Evolutionary conservation across 2,888 invertebrate genomes (phyloP).

Genomic region (Chloroclystis v-ata): DNA sequence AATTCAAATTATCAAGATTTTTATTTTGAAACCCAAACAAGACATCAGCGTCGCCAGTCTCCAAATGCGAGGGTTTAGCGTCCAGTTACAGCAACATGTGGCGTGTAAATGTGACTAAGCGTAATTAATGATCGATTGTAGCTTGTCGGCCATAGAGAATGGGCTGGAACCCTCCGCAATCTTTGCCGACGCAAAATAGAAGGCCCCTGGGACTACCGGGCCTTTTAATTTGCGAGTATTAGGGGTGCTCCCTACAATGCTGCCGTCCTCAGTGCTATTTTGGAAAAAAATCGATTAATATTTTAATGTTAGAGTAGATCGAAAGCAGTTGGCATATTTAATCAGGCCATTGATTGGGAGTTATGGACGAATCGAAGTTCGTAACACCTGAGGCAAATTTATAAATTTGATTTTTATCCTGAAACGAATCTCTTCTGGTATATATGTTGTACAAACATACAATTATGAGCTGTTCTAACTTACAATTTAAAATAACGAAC

Average conservation of each 20-base stretch:
- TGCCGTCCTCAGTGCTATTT: slow-evolving; percentile 29
- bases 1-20: too few species aligned
- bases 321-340: slow-evolving; percentile 46
- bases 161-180: slow-evolving; percentile 60
- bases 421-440: too few species aligned
- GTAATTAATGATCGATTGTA: slow-evolving; percentile 76
- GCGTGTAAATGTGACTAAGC: slow-evolving; percentile 72
- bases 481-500: too few species aligned
- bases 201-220: slow-evolving; percentile 60
- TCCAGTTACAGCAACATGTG: slow-evolving; percentile 61
- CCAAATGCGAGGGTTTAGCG: slow-evolving; percentile 34
- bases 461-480: too few species aligned
- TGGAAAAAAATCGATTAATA: slow-evolving; percentile 28
- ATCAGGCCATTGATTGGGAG: slow-evolving; percentile 39
- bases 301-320: slow-evolving; percentile 37
- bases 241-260: slow-evolving; percentile 52
- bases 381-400: slow-evolving; percentile 36
- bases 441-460: too few species aligned
- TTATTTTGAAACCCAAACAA: too few species aligned
- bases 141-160: slow-evolving; percentile 57
- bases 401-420: neutral
- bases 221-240: slow-evolving; percentile 77
- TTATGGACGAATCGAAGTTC: slow-evolving; percentile 35
- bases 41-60: too few species aligned
- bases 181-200: slow-evolving; percentile 63